Conservation (phyloP, 2,113 vertebrate species). For the Seriola quinqueradiata region DNA sequence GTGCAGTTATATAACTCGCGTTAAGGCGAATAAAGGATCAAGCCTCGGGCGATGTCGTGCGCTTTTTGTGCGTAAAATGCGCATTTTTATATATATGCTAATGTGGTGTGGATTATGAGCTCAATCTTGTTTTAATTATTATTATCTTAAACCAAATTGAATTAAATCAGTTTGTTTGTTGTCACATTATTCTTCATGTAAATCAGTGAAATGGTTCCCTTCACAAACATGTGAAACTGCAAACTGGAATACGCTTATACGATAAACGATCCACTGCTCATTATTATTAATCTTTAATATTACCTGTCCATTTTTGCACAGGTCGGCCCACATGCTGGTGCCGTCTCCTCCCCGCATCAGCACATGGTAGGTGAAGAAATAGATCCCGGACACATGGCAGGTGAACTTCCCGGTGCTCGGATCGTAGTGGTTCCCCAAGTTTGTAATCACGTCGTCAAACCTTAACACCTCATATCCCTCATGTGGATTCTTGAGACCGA, state of each 20-base stretch:
- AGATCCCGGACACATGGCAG: conserved; percentile 91
- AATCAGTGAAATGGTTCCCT: neutral
- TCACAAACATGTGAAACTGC: neutral
- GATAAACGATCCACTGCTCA: neutral
- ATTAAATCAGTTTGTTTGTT: neutral
- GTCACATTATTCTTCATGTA: neutral
- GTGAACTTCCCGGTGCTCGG: conserved; percentile 92
- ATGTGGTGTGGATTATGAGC: neutral
- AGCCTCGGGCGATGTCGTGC: neutral
- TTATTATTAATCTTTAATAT: neutral
- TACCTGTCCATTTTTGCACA: conserved; percentile 93
- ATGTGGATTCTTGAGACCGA: conserved; percentile 92
- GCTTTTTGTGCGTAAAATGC: conserved; percentile 51
- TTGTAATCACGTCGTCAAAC: conserved; percentile 87
- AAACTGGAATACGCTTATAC: neutral
- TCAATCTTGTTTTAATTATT: no score
- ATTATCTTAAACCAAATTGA: neutral
- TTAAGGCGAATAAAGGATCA: neutral
- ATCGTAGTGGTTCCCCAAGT: conserved; percentile 85
- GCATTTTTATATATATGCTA: neutral
- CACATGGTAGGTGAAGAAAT: conserved; percentile 93
- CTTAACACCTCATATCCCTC: conserved; percentile 86
- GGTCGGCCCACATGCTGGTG: conserved; percentile 93
- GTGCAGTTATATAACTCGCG: neutral
- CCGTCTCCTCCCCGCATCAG: conserved; percentile 92